phyloP scores from a whole-genome alignment of 2,113 vertebrate species.

The Marmota flaviventris region DNA sequence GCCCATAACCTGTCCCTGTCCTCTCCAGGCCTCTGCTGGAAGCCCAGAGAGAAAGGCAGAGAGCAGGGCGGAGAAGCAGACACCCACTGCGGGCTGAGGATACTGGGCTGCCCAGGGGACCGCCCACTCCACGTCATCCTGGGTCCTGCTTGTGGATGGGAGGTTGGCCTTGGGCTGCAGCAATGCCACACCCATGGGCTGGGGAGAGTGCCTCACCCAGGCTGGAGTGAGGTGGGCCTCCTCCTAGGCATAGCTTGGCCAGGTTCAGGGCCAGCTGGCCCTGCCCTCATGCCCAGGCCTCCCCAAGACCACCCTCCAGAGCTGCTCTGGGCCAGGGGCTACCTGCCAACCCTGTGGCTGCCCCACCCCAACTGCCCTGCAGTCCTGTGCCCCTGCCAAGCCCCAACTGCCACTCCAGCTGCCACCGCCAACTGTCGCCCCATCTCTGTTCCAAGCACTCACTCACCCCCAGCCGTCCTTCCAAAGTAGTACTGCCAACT shows the following conservation, averaged over 20 bases:
- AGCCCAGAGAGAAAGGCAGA: neutral
- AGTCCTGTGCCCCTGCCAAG: slow-evolving; percentile 74
- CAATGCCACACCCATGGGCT: neutral
- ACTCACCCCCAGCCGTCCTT: slow-evolving; percentile 72
- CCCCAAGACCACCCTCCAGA: slow-evolving; percentile 59
- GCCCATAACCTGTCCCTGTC: slow-evolving; percentile 67
- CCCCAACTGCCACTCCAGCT: slow-evolving; percentile 83
- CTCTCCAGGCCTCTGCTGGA: slow-evolving; percentile 32
- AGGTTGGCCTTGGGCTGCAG: neutral
- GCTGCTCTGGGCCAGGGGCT: slow-evolving; percentile 55
- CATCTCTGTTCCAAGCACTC: slow-evolving; percentile 75
- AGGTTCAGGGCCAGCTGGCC: slow-evolving; percentile 46
- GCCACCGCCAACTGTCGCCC: slow-evolving; percentile 83
- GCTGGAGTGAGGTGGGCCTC: neutral
- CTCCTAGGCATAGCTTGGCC: neutral
- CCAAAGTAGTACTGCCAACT: slow-evolving; percentile 66
- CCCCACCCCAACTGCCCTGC: slow-evolving; percentile 73
- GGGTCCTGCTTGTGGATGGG: neutral
- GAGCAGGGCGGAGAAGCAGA: neutral
- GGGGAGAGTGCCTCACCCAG: neutral
- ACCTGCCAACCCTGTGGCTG: slow-evolving; percentile 66
- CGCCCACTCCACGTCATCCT: neutral
- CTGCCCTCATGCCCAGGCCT: slow-evolving; percentile 52
- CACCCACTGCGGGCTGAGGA: neutral
- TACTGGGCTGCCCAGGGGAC: neutral